Conservation (phyloP, 2,113 vertebrate genomes). For the Notothenia coriiceps region DNA sequence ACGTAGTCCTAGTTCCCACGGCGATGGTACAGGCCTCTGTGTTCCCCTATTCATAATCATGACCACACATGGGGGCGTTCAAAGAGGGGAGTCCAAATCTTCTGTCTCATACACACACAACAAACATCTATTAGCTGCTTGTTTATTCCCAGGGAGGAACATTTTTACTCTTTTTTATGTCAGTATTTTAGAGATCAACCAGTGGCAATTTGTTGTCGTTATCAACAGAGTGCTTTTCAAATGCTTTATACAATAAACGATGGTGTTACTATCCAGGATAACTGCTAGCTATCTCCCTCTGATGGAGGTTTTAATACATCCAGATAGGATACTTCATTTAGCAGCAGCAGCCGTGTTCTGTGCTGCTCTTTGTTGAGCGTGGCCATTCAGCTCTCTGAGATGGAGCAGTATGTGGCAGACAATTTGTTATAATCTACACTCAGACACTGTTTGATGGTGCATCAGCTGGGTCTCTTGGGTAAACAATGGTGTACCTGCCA, state of each 20-base stretch:
- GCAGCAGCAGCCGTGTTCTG: slow-evolving; percentile 8
- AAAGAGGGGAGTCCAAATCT: slow-evolving; percentile 46
- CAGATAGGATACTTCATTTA: slow-evolving; percentile 22
- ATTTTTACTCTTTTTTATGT: slow-evolving; percentile 24
- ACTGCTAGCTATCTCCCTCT: slow-evolving; percentile 14
- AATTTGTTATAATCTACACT: slow-evolving; percentile 61
- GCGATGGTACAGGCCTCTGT: slow-evolving; percentile 52
- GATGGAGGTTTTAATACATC: slow-evolving; percentile 3
- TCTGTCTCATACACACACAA: slow-evolving; percentile 24
- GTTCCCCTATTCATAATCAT: slow-evolving; percentile 50
- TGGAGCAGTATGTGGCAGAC: slow-evolving; percentile 12
- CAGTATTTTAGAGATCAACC: slow-evolving; percentile 54
- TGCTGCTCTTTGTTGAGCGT: slow-evolving; percentile 28
- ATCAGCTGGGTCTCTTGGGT: slow-evolving; percentile 61
- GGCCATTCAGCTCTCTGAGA: slow-evolving; percentile 11
- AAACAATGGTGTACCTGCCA: slow-evolving; percentile 72
- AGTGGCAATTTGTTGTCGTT: slow-evolving; percentile 50
- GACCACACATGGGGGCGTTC: slow-evolving; percentile 67
- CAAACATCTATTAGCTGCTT: slow-evolving; percentile 55
- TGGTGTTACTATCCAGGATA: background rate
- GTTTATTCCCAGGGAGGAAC: slow-evolving; percentile 53
- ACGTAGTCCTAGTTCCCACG: slow-evolving; percentile 79
- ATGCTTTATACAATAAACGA: slow-evolving; percentile 37
- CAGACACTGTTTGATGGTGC: slow-evolving; percentile 53
- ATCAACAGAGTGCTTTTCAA: slow-evolving; percentile 47